Base-by-base conservation (phyloP, 2,797 vertebrate genomes). In the Menidia menidia region DNA sequence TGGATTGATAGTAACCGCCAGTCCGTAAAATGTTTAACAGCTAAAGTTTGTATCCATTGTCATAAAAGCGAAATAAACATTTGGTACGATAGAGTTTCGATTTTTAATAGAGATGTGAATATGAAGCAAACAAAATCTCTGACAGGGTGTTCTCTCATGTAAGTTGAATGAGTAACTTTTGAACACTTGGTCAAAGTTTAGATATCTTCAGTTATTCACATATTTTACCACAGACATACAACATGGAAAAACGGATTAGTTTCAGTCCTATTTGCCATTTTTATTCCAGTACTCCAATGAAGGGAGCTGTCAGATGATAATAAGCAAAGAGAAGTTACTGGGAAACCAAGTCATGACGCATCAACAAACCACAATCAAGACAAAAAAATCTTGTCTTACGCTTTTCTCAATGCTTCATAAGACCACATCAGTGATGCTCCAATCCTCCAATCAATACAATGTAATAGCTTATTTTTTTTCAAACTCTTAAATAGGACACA, bases 161-260 rank as follows among this genome's bases (percentile, higher is more conserved):
- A 63, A 72, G 50, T 53, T n/a, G n/a, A 64, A 54, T 53, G 55
- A 78, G 68, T 68, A 68, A 63, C 14, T 78, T 44, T 63, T 48
- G 60, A 15, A n/a, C 65, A 79, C 81, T 42, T 77, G 60, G 47
- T 70, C 53, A 47, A 56, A 70, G 72, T 81, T 77, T 68, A 78
- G 42, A 75, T 54, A 61, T 66, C 55, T 57, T 80, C 42, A 64
- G 50, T 56, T 64, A 68, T 78, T 78, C 25, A 73, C 63, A 47
- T 44, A 52, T 18, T 47, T 16, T 51, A 68, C 19, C 11, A 25
- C 50, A 51, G 25, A 52, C 25, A 30, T 18, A 10, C 4, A 48
- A 52, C 3, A 52, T 30, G 30, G 13, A 31, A 52, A 15, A 13
- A 14, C 2, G 25, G 6, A 14, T 87, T 83, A 85, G 64, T 55